phyloP scores from a whole-genome alignment of 2,888 invertebrate species.

The Endotricha flammealis region DNA sequence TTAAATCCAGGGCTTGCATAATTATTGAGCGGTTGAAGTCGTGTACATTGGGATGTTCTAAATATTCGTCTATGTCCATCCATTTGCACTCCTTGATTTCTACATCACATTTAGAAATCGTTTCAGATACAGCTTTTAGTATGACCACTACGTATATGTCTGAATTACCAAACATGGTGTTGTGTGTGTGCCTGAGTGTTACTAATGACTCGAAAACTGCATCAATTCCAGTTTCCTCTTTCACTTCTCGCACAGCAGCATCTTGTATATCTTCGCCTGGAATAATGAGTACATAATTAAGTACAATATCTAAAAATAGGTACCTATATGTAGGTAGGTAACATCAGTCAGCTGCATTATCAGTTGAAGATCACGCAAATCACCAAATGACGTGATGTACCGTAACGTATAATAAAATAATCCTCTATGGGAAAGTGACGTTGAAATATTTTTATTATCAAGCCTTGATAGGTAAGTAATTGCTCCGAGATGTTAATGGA shows the following conservation, averaged over 20 bases:
- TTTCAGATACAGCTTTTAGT: constrained; percentile 80
- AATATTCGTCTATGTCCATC: constrained; percentile 88
- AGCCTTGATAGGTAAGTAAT: too few species aligned
- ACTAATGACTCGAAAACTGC: constrained; percentile 87
- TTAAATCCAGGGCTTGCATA: constrained; percentile 81
- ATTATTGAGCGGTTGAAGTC: constrained; percentile 84
- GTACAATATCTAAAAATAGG: too few species aligned
- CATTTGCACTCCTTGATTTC: constrained; percentile 89
- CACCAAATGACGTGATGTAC: too few species aligned
- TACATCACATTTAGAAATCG: constrained; percentile 82
- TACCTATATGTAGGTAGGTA: too few species aligned
- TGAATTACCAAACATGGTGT: constrained; percentile 87
- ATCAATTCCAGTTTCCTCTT: constrained; percentile 92
- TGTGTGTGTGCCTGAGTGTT: constrained; percentile 87
- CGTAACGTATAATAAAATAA: too few species aligned
- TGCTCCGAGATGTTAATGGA: too few species aligned
- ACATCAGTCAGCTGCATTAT: too few species aligned
- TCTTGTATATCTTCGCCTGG: constrained; percentile 89
- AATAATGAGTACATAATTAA: too few species aligned
- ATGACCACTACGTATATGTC: constrained; percentile 91
- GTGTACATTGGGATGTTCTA: constrained; percentile 84
- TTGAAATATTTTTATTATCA: too few species aligned
- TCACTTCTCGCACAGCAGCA: constrained; percentile 90
- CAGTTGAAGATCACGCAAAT: too few species aligned
- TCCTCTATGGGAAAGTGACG: too few species aligned